Conservation (phyloP, 2,113 vertebrate species). For the Platanista minor region DNA sequence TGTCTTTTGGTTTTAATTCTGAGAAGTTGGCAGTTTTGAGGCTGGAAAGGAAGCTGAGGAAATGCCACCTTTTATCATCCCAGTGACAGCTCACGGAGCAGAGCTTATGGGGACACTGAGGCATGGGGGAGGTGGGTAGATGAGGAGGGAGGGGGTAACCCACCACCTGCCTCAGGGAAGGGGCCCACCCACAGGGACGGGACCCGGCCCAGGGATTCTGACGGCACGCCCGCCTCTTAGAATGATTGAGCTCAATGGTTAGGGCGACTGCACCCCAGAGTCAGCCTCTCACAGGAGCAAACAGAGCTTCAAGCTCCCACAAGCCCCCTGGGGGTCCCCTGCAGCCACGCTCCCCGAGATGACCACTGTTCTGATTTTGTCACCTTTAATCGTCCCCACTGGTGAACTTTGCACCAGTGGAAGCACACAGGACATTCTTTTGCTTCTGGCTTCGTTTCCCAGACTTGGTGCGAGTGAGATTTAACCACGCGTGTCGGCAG, state of each 20-base stretch:
- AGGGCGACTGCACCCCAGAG: too few relatives aligned
- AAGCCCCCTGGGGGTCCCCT: neutral
- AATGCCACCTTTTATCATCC: neutral
- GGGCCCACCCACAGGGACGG: neutral
- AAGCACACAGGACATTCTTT: neutral
- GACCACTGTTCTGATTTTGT: too few relatives aligned
- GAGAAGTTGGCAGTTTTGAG: neutral
- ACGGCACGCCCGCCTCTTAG: neutral
- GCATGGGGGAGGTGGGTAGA: neutral
- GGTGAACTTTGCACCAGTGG: neutral
- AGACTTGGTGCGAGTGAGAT: neutral
- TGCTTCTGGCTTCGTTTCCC: neutral
- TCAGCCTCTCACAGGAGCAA: neutral
- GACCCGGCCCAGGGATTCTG: neutral
- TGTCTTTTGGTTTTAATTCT: neutral
- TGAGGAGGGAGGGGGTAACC: neutral
- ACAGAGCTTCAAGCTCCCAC: neutral
- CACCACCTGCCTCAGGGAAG: neutral
- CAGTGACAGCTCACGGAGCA: too few relatives aligned
- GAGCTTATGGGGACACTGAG: too few relatives aligned
- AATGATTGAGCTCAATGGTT: neutral
- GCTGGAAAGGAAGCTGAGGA: neutral
- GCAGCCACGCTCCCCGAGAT: fast-evolving
- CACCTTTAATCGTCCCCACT: neutral
- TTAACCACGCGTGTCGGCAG: too few relatives aligned